phyloP scores from a whole-genome alignment of 2,797 vertebrate genomes.

The Halcyon leucocephala region DNA sequence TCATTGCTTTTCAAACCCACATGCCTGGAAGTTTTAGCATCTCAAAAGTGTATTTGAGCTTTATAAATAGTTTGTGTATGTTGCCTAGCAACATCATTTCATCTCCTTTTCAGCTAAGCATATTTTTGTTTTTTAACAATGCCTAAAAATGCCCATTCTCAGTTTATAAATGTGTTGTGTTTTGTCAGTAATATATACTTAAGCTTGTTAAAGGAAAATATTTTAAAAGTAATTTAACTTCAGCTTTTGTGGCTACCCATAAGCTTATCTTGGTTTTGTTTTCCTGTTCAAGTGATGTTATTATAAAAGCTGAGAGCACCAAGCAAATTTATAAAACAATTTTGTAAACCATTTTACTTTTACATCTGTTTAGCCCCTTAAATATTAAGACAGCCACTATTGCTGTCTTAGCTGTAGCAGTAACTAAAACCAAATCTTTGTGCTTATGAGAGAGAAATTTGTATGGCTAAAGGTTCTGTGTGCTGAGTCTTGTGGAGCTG shows the following conservation, averaged over 20 bases:
- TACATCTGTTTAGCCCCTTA: conserved; percentile 3
- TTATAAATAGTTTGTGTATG: conserved; percentile 57
- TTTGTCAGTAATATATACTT: not conserved
- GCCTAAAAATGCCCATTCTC: not conserved
- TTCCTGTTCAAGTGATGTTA: not conserved
- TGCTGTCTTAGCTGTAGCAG: not conserved
- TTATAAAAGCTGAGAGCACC: not conserved
- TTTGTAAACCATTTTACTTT: not conserved
- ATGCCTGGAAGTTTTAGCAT: conserved; percentile 33
- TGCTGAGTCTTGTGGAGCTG: not conserved
- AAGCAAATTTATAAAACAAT: not conserved
- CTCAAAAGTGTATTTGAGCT: conserved; percentile 44
- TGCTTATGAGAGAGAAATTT: not conserved
- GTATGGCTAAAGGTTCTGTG: not conserved
- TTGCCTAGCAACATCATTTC: conserved; percentile 67
- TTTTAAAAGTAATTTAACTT: not conserved
- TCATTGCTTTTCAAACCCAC: conserved; percentile 52
- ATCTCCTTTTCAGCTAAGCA: conserved; percentile 4
- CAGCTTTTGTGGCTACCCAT: not conserved
- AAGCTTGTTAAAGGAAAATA: not conserved
- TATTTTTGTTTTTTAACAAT: conserved; percentile 23
- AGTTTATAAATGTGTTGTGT: not conserved
- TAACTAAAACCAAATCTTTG: not conserved
- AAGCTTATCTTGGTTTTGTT: not conserved
- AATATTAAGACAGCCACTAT: not conserved